A percentile compares a stretch with the other conserved stretches of the same genome.
These are phyloP conservation scores for Greenwoodochromis staneri DNA, from an alignment of 2,113 vertebrate species.

Conservation along the genomic window DNA sequence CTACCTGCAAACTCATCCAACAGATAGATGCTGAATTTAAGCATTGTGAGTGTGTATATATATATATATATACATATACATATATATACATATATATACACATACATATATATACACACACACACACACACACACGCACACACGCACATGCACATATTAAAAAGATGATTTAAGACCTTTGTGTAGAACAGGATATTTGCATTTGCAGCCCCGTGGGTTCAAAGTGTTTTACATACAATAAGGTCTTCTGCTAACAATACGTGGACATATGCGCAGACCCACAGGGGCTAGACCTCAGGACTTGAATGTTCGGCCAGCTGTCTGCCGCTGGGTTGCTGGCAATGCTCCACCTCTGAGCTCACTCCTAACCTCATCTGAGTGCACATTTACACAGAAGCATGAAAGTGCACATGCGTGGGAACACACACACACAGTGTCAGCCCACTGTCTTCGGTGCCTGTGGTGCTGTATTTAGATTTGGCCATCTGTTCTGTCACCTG, in stretches of 20 bases:
- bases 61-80: too few species aligned
- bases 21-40: too few species aligned
- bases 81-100: too few species aligned
- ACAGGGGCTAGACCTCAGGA: conserved; percentile 7
- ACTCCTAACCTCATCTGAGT: neutral
- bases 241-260: conserved; percentile 3
- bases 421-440: conserved; percentile 27
- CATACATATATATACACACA: too few species aligned
- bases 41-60: too few species aligned
- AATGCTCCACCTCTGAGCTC: conserved; percentile 46
- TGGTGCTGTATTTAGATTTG: conserved; percentile 52
- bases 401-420: neutral
- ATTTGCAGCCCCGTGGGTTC: neutral
- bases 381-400: neutral
- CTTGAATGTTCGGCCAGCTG: conserved; percentile 43
- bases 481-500: conserved; percentile 66
- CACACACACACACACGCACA: rapidly evolving
- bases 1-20: too few species aligned
- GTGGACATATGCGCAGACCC: conserved; percentile 23
- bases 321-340: conserved; percentile 50
- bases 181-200: neutral
- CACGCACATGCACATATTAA: rapidly evolving
- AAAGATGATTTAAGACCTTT: neutral
- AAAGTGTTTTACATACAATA: neutral
- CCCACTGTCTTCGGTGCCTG: conserved; percentile 9